These are phyloP conservation scores for Drepanosiphum platanoidis DNA, from an alignment of 2,888 invertebrate genomes.

Conservation along the genomic window DNA sequence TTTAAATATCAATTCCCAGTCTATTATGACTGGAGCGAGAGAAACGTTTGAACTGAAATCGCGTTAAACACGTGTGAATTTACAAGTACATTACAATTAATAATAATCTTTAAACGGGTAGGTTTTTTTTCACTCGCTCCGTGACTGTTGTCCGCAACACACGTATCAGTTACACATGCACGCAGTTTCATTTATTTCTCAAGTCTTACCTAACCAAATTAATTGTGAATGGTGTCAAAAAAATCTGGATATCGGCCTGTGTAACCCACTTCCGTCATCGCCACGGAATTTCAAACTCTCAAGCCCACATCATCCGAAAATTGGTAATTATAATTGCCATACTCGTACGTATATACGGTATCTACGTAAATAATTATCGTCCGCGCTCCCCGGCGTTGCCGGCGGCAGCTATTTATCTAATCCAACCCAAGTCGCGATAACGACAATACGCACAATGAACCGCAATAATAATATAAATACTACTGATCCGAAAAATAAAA, in stretches of 20 bases:
- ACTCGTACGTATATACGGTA: background rate
- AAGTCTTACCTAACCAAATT: background rate
- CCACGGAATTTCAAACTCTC: conserved; percentile 14
- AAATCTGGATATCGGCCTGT: background rate
- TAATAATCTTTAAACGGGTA: too few relatives aligned
- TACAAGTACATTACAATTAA: too few relatives aligned
- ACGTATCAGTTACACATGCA: background rate
- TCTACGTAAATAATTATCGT: conserved; percentile 13
- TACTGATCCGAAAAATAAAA: too few relatives aligned
- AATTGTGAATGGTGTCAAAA: too few relatives aligned
- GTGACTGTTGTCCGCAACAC: background rate
- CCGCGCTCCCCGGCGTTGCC: conserved; percentile 18
- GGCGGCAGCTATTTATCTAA: conserved; percentile 16
- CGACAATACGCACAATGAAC: conserved; percentile 22
- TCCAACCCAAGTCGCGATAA: conserved; percentile 9
- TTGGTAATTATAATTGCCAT: conserved; percentile 14
- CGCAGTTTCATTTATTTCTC: background rate
- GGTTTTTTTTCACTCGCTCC: too few relatives aligned
- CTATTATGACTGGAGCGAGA: too few relatives aligned
- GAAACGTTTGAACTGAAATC: too few relatives aligned
- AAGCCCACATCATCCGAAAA: conserved; percentile 8
- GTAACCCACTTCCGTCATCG: background rate
- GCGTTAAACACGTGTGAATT: too few relatives aligned
- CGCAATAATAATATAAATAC: conserved; percentile 3
- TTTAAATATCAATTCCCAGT: too few relatives aligned